A percentile compares a stretch with the other conserved stretches of the same genome.
Conservation (phyloP, 2,888 invertebrate genomes). For the Eupithecia subumbrata region DNA sequence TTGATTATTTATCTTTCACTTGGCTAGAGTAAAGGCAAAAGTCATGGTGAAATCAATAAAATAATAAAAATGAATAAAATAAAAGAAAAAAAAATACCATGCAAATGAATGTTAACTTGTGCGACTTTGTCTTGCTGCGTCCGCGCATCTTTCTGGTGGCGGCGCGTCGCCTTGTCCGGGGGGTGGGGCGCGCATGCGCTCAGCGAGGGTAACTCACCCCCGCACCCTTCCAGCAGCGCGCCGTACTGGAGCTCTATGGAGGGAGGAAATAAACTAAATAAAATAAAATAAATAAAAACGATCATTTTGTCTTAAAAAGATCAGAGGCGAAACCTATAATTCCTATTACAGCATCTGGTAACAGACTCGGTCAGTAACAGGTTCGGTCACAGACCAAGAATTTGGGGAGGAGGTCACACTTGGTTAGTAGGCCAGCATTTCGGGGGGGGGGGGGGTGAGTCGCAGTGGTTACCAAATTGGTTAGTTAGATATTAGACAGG, state of each 20-base stretch:
- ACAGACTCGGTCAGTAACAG: no score
- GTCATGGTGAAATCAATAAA: background rate
- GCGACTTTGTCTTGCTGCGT: conserved; percentile 90
- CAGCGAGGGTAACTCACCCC: conserved; percentile 81
- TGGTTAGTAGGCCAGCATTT: no score
- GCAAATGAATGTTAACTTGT: conserved; percentile 92
- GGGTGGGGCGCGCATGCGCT: conserved; percentile 80
- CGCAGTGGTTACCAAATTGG: no score
- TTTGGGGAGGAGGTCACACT: no score
- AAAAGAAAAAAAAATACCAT: conserved; percentile 86
- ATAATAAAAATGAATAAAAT: conserved; percentile 28
- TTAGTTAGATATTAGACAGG: no score
- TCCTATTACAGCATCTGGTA: background rate
- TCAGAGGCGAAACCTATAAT: background rate
- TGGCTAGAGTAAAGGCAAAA: background rate
- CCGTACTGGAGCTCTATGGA: conserved; percentile 84
- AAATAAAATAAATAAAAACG: conserved; percentile 49
- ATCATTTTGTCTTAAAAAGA: background rate
- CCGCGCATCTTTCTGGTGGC: conserved; percentile 85
- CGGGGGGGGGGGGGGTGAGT: no score
- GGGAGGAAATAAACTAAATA: conserved; percentile 47
- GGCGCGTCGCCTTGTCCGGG: conserved; percentile 85
- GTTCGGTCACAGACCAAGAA: no score
- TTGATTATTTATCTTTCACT: background rate
- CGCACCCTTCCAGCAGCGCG: conserved; percentile 81